A percentile compares a stretch with the other conserved stretches of the same genome.
phyloP scores from a whole-genome alignment of 2,888 invertebrate genomes.

The Apotomis turbidana region DNA sequence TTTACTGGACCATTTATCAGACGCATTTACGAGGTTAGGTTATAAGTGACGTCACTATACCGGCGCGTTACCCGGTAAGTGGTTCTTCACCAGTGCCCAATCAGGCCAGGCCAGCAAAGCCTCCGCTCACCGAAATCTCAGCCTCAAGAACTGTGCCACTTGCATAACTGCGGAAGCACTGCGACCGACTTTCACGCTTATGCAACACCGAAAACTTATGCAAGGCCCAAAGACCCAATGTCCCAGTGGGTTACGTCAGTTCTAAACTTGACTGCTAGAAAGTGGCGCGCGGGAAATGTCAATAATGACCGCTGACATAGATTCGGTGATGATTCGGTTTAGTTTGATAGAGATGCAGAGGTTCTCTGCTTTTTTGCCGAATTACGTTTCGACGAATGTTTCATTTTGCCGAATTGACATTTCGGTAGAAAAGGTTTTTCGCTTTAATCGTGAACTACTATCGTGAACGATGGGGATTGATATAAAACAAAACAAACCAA shows the following conservation, averaged over 20 bases:
- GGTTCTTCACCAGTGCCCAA: constrained; percentile 24
- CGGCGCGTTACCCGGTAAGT: not conserved
- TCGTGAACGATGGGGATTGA: too few relatives aligned
- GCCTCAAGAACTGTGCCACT: constrained; percentile 62
- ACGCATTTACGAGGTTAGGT: too few relatives aligned
- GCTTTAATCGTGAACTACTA: too few relatives aligned
- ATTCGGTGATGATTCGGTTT: constrained; percentile 5
- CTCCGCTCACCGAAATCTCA: constrained; percentile 33
- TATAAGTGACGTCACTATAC: not conserved
- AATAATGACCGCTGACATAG: constrained; percentile 43
- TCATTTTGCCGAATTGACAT: too few relatives aligned
- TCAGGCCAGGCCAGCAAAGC: constrained; percentile 3
- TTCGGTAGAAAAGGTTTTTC: too few relatives aligned
- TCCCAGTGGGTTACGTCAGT: constrained; percentile 77
- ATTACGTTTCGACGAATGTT: too few relatives aligned
- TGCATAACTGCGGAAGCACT: constrained; percentile 74
- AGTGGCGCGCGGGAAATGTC: constrained; percentile 77
- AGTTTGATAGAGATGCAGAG: not conserved
- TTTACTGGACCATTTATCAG: too few relatives aligned
- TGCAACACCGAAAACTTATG: constrained; percentile 71
- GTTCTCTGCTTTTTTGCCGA: too few relatives aligned
- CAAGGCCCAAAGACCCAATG: constrained; percentile 79
- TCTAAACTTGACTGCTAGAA: constrained; percentile 76
- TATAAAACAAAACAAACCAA: too few relatives aligned
- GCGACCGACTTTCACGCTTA: constrained; percentile 79